Evolutionary conservation across 2,888 invertebrate genomes (phyloP), one percentile per base, ranked within the genome.

Genomic region (Cataglyphis altisquamis): DNA sequence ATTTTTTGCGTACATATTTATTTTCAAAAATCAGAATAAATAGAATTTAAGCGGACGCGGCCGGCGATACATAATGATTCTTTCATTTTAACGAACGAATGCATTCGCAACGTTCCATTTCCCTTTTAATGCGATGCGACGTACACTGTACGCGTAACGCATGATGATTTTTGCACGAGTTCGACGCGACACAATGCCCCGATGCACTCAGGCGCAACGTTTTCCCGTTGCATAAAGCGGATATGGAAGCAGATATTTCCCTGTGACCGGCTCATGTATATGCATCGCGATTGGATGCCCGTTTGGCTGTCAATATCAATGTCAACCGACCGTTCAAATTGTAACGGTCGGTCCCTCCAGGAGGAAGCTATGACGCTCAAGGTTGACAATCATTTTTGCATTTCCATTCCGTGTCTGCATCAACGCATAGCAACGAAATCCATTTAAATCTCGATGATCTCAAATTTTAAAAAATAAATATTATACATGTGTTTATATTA

Each of bases 291-390:
- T 48, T 70, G 45, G n/a, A 80, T 18, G 60, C 60, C 48, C 72
- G 72, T 80, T 80, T 60, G 60, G 10, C 18, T 78, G 78, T 80
- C 72, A 70, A 80, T 80, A 80, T 80, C 78, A 68, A 60, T 78
- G 78, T 68, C 72, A 80, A 77, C 72, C 9, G 57, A 21, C 60
- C 45, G 45, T 70, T 36, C 72, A 60, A 70, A 80, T 80, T 70
- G 60, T 70, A 80, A 45, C 45, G 29, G 60, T 32, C 32, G 39
- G 41, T 39, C 10, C 36, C 39, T 4, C n/a, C 70, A 70, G 45
- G 45, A 70, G 60, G 15, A 32, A 41, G 10, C 39, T 32, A 68
- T 57, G 41, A 70, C 60, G 70, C 45, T 70, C 72, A 80, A 70
- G 60, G 18, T 60, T 45, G 36, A 70, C 45, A 45, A 60, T 70